Evolutionary conservation across 1,140 invertebrate genomes (phyloP), one percentile per base, ranked within the genome.

Genomic region (Coboldia fuscipes): DNA sequence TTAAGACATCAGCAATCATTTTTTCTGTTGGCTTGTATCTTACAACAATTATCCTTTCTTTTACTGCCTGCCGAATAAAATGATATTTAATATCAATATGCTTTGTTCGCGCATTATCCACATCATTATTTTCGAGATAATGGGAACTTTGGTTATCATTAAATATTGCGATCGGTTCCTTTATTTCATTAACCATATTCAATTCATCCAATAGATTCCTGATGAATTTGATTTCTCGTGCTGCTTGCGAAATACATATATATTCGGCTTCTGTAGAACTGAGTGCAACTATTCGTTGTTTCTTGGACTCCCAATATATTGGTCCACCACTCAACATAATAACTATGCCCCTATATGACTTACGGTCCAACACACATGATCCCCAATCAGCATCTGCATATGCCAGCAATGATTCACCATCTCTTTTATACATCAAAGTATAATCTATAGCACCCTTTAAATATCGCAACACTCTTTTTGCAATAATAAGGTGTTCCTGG

Each of bases 311-410:
- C 41, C 41, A 40, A 17, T 37, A 43, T 12, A 56, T 47, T n/a
- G 31, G 26, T 34, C 41, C 35, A 22, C 34, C 37, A n/a, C 32
- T 30, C 8, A 37, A 5, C 10, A 14, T 21, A 13, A 45, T 41
- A 9, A 37, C 17, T 30, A 36, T 43, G 9, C 43, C 43, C 6
- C 33, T 37, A 14, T 15, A 37, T 5, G 37, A 41, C 32, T 33
- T 37, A 22, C 49, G 34, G 26, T 49, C 44, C 23, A 42, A 37
- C 28, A 32, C 13, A 39, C 54, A 34, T 17, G 33, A 45, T 22
- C 45, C 51, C 45, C 46, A 57, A 40, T 54, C 45, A 23, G 60
- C 44, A 50, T 60, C 59, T 37, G 41, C 43, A 40, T 45, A 60
- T 10, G 41, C 49, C 37, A 41, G 37, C 13, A 48, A 29, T 5